Conservation (phyloP, 2,113 vertebrate species). For the Benitochromis conjunctus region DNA sequence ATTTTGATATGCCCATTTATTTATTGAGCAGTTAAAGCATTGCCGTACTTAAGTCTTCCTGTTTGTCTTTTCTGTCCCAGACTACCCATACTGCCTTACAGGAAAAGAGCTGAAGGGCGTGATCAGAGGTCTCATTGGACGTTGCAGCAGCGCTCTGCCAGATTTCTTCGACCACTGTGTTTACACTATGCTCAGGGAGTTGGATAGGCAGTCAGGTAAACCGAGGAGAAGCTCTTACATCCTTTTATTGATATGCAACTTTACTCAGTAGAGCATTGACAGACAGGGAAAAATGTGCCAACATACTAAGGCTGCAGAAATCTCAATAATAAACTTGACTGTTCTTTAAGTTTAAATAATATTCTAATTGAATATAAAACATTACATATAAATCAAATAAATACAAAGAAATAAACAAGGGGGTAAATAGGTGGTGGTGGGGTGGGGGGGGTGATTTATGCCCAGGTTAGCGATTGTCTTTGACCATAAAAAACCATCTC, state of each 20-base stretch:
- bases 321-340: background rate
- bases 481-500: background rate
- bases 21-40: background rate
- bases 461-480: background rate
- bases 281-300: background rate
- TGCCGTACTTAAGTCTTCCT: background rate
- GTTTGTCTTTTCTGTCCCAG: constrained; percentile 59
- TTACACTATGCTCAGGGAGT: constrained; percentile 88
- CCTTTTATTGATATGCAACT: background rate
- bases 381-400: background rate
- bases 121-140: constrained; percentile 79
- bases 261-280: background rate
- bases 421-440: background rate
- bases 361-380: background rate
- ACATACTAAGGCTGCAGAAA: background rate
- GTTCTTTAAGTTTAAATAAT: background rate
- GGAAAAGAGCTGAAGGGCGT: constrained; percentile 80
- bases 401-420: background rate
- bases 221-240: background rate
- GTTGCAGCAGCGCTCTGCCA: constrained; percentile 71
- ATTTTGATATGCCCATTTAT: background rate
- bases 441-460: background rate
- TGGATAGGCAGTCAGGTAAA: constrained; percentile 83
- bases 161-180: constrained; percentile 93
- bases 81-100: constrained; percentile 91